Percentiles rank a stretch among this genome's conserved stretches.
These are phyloP conservation scores for Latrodectus geometricus DNA, from an alignment of 1,140 invertebrate species.

Conservation along the genomic window DNA sequence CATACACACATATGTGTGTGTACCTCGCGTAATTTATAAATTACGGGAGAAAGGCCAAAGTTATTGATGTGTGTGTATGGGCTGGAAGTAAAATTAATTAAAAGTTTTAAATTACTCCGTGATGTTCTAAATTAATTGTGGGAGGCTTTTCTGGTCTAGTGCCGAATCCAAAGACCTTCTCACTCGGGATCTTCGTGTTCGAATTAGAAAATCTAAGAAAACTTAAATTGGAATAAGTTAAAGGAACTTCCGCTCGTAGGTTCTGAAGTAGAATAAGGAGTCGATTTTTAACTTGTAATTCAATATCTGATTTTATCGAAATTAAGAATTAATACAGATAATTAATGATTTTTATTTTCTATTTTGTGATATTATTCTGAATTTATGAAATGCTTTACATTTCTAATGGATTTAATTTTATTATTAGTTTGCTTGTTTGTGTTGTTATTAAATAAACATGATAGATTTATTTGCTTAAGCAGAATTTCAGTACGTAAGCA, in stretches of 20 bases:
- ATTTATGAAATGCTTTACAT: too few species aligned
- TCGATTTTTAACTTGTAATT: conserved; percentile 11
- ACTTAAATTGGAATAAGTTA: neutral
- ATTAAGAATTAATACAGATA: neutral
- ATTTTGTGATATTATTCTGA: too few species aligned
- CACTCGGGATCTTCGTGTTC: neutral
- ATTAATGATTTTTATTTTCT: neutral
- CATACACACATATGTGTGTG: neutral
- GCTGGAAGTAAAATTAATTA: conserved; percentile 31
- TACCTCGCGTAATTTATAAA: conserved; percentile 21
- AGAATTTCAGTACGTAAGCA: too few species aligned
- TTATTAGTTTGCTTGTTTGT: too few species aligned
- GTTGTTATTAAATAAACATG: too few species aligned
- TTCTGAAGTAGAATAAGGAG: neutral
- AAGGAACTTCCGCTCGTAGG: neutral
- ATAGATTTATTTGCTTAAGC: too few species aligned
- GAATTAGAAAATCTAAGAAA: neutral
- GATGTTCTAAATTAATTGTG: conserved; percentile 22
- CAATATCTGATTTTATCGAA: neutral
- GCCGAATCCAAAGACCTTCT: conserved; percentile 8
- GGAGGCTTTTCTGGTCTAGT: neutral
- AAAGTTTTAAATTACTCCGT: conserved; percentile 38
- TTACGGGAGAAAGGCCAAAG: conserved; percentile 5
- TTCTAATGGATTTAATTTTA: too few species aligned
- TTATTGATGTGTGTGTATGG: conserved; percentile 19